Evolutionary conservation across 30 jellyfish, hydroid and myxozoan genomes (phyloP), one percentile per base, ranked within the genome.

Genomic region (Nemopilema nomurai): DNA sequence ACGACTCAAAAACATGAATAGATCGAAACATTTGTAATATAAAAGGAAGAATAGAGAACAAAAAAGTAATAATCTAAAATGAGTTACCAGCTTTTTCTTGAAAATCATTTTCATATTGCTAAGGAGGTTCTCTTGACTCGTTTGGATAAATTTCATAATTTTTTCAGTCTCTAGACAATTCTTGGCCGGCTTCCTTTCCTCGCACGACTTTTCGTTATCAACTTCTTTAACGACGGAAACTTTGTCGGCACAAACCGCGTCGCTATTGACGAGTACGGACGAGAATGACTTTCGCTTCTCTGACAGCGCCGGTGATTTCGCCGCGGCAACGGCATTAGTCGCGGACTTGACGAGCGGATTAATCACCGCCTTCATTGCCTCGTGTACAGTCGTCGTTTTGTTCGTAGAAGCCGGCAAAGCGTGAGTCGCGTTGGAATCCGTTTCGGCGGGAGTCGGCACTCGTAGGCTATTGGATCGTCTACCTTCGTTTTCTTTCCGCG

Each of bases 31-130:
- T n/a, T n/a, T n/a, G n/a, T n/a, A n/a, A n/a, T n/a, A n/a, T n/a
- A n/a, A n/a, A n/a, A n/a, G n/a, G n/a, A n/a, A n/a, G n/a, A n/a
- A n/a, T 64, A 64, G 24, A 19, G 17, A 64, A 7, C 24, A 7
- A 8, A 19, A 7, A 64, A 64, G 24, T 64, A n/a, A n/a, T n/a
- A n/a, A n/a, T n/a, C n/a, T n/a, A n/a, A n/a, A n/a, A n/a, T 3
- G 57, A 41, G 81, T 31, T 74, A 74, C 93, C 87, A 84, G 63
- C 32, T 74, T 74, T 62, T 74, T 84, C 77, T 74, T 84, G 20
- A 84, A 66, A 1, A 73, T 28, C 13, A 51, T 57, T 75, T 73
- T 74, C 53, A 84, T 84, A 50, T 74, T 84, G 18, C 26, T 78
- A 22, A 74, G 71, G 0, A 84, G 28, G 22, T 84, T 82, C 51